phyloP scores from a whole-genome alignment of 2,888 invertebrate species.

The Nephrotoma flavescens region DNA sequence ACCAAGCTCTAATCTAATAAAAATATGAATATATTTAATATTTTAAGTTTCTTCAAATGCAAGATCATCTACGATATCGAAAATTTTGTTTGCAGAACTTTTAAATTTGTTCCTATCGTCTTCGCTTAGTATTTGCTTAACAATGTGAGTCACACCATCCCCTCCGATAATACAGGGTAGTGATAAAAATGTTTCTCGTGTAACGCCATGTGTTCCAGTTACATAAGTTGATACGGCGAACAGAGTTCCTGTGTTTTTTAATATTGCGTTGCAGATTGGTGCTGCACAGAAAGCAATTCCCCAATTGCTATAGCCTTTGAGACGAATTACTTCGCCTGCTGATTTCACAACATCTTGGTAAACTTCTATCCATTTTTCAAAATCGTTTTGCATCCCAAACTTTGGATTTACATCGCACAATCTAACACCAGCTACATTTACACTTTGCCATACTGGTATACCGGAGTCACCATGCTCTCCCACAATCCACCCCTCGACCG shows the following conservation, averaged over 20 bases:
- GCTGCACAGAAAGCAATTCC: conserved; percentile 63
- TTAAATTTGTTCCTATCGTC: conserved; percentile 39
- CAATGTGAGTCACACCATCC: conserved; percentile 45
- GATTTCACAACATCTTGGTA: conserved; percentile 62
- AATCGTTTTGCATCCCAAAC: conserved; percentile 50
- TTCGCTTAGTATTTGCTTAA: conserved; percentile 45
- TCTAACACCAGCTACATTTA: conserved; percentile 70
- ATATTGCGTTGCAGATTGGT: conserved; percentile 46
- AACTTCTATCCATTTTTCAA: conserved; percentile 55
- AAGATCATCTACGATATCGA: conserved; percentile 34
- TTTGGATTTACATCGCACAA: conserved; percentile 53
- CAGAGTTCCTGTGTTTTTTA: conserved; percentile 51
- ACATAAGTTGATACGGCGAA: conserved; percentile 58
- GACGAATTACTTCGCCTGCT: conserved; percentile 60
- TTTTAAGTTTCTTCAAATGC: background rate
- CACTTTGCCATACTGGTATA: conserved; percentile 81
- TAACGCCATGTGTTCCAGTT: conserved; percentile 55
- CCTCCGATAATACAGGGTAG: conserved; percentile 54
- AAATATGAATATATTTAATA: too few species aligned
- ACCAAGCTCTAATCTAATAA: too few species aligned
- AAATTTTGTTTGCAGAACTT: conserved; percentile 43
- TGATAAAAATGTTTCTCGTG: conserved; percentile 62
- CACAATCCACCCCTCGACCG: conserved; percentile 74
- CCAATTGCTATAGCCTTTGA: conserved; percentile 80
- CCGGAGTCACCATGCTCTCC: conserved; percentile 82